A percentile compares a stretch with the other conserved stretches of the same genome.
phyloP scores from a whole-genome alignment of 2,113 vertebrate species.

The Donacobius atricapilla region DNA sequence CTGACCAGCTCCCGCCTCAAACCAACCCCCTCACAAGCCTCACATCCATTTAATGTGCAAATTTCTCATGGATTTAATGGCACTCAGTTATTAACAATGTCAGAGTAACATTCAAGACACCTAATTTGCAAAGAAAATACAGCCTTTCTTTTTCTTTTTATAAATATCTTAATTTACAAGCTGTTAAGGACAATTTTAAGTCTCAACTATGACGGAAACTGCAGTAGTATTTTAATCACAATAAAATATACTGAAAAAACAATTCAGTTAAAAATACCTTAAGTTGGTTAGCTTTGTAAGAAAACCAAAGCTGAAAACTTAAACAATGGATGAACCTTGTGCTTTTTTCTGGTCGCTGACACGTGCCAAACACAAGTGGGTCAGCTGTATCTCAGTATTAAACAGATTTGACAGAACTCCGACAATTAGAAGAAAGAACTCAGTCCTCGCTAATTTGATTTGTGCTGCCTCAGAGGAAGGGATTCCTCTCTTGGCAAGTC shows the following conservation, averaged over 20 bases:
- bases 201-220: not conserved
- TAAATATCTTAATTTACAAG: not conserved
- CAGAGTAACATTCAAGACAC: not conserved
- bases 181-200: not conserved
- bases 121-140: not conserved
- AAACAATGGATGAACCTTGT: not conserved
- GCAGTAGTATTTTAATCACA: not conserved
- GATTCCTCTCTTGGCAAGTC: not conserved
- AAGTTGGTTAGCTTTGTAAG: not conserved
- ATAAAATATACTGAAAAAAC: not conserved
- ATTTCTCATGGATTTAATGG: not conserved
- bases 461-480: conserved; percentile 20
- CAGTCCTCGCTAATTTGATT: conserved; percentile 31
- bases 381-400: conserved; percentile 2
- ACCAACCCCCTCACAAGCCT: not conserved
- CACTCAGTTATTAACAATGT: not conserved
- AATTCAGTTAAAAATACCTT: not conserved
- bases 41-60: not conserved
- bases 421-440: conserved; percentile 10
- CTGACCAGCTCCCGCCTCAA: not conserved
- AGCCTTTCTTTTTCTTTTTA: not conserved
- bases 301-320: not conserved
- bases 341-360: not conserved
- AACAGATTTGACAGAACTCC: conserved; percentile 30
- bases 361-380: not conserved